Evolutionary conservation across 2,888 invertebrate genomes (phyloP).

Genomic region (Marasmarcha lunaedactyla): DNA sequence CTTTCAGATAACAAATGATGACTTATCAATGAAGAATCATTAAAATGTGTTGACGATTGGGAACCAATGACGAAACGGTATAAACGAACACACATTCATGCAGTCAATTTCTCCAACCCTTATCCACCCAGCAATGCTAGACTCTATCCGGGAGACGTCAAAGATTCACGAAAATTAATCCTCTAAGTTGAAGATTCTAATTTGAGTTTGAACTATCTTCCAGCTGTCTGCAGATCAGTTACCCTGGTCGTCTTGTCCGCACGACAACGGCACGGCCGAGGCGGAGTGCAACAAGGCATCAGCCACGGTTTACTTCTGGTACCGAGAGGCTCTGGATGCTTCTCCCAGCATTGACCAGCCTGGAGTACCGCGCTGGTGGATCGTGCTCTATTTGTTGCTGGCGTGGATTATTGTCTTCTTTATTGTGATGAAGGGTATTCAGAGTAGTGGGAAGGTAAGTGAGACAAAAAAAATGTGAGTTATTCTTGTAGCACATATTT

Average conservation of each 20-base stretch:
- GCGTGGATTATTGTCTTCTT: constrained; percentile 94
- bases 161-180: constrained; percentile 2
- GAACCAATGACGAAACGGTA: no score
- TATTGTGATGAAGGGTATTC: constrained; percentile 96
- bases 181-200: no score
- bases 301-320: constrained; percentile 94
- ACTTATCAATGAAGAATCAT: no score
- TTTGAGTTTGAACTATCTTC: no score
- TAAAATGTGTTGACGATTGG: no score
- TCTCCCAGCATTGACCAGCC: constrained; percentile 87
- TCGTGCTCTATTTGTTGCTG: constrained; percentile 85
- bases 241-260: constrained; percentile 88
- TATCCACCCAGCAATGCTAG: no score
- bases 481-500: no score
- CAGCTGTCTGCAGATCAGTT: constrained; percentile 76
- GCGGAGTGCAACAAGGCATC: constrained; percentile 86
- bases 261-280: constrained; percentile 74
- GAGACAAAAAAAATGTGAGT: no score
- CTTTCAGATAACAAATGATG: no score
- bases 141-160: no score
- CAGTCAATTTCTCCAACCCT: no score
- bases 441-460: constrained; percentile 91
- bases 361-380: constrained; percentile 92
- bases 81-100: no score
- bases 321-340: constrained; percentile 88